phyloP scores from a whole-genome alignment of 2,888 invertebrate species.

The Helicoverpa assulta region DNA sequence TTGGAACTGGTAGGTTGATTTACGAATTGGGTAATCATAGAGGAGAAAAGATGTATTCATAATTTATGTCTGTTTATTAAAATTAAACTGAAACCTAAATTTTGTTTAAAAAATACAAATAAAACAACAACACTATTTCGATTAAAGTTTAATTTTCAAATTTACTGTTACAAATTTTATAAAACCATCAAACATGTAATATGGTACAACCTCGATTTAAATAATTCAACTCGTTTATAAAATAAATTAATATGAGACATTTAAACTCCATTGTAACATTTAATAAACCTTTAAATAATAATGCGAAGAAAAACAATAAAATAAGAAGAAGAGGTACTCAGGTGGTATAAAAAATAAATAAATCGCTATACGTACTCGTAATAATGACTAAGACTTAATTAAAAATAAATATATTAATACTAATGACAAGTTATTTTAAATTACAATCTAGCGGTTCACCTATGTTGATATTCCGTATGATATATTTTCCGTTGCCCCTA shows the following conservation, averaged over 20 bases:
- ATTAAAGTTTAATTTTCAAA: constrained; percentile 72
- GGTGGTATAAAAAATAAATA: constrained; percentile 86
- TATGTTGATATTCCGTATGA: constrained; percentile 82
- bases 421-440: constrained; percentile 90
- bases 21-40: too few species aligned
- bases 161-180: constrained; percentile 57
- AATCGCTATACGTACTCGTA: constrained; percentile 77
- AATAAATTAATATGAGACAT: constrained; percentile 60
- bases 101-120: constrained; percentile 47
- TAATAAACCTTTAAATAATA: constrained; percentile 69
- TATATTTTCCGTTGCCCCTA: constrained; percentile 89
- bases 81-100: background rate
- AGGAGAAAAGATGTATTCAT: too few species aligned
- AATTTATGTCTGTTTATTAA: background rate
- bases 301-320: constrained; percentile 73
- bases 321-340: constrained; percentile 88
- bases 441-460: constrained; percentile 88
- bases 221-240: constrained; percentile 49
- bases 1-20: too few species aligned
- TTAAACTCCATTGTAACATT: constrained; percentile 66
- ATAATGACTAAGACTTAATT: constrained; percentile 84
- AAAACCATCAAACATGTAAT: constrained; percentile 45
- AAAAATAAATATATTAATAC: constrained; percentile 89
- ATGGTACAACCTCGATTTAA: constrained; percentile 52
- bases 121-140: constrained; percentile 62